A percentile compares a stretch with the other conserved stretches of the same genome.
Evolutionary conservation across 2,797 vertebrate genomes (phyloP).

Genomic region (Delichon dasypus): DNA sequence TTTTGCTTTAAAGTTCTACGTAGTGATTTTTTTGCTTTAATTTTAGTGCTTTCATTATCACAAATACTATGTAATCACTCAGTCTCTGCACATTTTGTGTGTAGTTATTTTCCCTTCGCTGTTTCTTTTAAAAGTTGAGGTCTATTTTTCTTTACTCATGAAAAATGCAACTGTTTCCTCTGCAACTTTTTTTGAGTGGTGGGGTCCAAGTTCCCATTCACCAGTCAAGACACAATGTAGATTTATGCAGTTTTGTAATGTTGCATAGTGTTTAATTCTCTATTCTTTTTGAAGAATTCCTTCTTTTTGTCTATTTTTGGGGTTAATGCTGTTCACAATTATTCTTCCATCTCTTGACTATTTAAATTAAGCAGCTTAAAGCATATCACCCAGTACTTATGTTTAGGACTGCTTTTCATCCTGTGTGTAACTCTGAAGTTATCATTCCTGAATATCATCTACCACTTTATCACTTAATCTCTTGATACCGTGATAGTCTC

Average conservation of each 20-base stretch:
- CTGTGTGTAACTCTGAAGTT: not conserved
- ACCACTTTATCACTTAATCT: not conserved
- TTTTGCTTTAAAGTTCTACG: not conserved
- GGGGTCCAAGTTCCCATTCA: not conserved
- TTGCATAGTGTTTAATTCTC: not conserved
- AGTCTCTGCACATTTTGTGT: accelerated
- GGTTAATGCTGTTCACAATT: not conserved
- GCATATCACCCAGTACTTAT: accelerated
- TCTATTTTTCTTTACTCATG: not conserved
- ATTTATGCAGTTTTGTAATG: not conserved
- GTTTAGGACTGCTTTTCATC: not conserved
- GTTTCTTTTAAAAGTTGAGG: not conserved
- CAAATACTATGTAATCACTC: not conserved
- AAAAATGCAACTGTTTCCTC: not conserved
- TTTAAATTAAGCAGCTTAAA: not conserved
- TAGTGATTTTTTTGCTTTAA: not conserved
- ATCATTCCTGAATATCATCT: not conserved
- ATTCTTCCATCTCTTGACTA: not conserved
- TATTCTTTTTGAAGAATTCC: not conserved
- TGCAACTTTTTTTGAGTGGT: not conserved
- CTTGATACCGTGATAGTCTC: not conserved
- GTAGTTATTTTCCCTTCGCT: not conserved
- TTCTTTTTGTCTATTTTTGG: not conserved
- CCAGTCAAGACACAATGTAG: not conserved
- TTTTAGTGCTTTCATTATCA: not conserved